Evolutionary conservation across 2,888 invertebrate genomes (phyloP).

Genomic region (Drosophila anceps): DNA sequence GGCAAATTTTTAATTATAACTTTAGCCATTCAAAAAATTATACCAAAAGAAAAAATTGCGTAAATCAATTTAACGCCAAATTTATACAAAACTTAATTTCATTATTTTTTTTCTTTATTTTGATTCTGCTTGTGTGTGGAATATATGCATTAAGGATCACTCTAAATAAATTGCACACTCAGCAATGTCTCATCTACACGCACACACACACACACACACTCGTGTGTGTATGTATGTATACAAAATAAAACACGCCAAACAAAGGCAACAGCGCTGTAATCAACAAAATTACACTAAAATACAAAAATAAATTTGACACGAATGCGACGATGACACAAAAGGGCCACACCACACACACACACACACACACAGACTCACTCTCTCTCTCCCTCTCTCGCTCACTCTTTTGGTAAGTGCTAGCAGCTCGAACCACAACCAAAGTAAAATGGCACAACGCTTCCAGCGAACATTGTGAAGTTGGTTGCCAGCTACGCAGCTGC

Average conservation of each 20-base stretch:
- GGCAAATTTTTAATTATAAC: neutral
- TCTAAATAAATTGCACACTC: conserved; percentile 77
- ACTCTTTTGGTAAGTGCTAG: neutral
- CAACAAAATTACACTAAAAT: conserved; percentile 80
- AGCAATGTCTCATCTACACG: conserved; percentile 29
- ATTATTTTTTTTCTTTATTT: conserved; percentile 9
- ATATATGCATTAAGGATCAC: conserved; percentile 63
- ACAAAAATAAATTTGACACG: conserved; percentile 79
- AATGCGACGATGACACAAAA: conserved; percentile 76
- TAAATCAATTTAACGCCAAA: conserved; percentile 11
- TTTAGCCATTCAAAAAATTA: neutral
- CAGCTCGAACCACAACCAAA: conserved; percentile 39
- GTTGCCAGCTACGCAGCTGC: conserved; percentile 44
- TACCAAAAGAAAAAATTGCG: neutral
- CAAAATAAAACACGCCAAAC: conserved; percentile 13
- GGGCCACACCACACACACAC: conserved; percentile 31
- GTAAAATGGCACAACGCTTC: conserved; percentile 71
- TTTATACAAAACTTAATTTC: neutral
- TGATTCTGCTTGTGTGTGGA: neutral
- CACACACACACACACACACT: conserved; percentile 16
- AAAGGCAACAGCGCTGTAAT: conserved; percentile 73
- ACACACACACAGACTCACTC: neutral
- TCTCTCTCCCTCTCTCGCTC: conserved; percentile 6
- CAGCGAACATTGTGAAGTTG: conserved; percentile 67
- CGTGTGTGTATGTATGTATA: neutral